Base-by-base conservation (phyloP, 1,140 invertebrate genomes). In the Euwallacea similis region DNA sequence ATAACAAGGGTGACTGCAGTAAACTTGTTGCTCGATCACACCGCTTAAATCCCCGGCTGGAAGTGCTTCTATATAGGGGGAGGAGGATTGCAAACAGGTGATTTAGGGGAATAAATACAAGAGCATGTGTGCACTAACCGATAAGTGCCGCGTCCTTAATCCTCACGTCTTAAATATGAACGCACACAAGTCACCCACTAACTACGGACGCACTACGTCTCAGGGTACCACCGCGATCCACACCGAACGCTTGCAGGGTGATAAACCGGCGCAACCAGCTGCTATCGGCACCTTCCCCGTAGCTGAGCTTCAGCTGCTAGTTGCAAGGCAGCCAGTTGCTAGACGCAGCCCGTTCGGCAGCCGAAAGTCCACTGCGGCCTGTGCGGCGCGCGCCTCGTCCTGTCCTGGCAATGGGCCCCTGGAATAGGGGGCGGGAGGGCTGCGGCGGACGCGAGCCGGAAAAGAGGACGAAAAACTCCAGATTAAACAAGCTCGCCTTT, bases 261-360 rank as follows among this genome's bases (percentile, higher is more conserved):
- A 8, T 13, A 54, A 71, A 62, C 70, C 55, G 70, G 47, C 70
- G 41, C 63, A 66, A 62, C 64, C 70, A 66, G 63, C 70, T 66
- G 64, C 70, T 65, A 62, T 71, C 69, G 61, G 69, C 54, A 44
- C 61, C 54, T 71, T 71, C 70, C 62, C 63, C 70, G 69, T 66
- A 66, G 64, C 71, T 73, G 16, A 73, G 66, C 61, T 73, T 68
- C 65, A 73, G 65, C 71, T 68, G 64, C 64, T 72, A 71, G 61
- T 71, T 71, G 70, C 63, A 71, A 54, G 46, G 66, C 62, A 53
- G 55, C 56, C 54, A 50, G 64, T 65, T 54, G 50, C 70, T 59
- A 66, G 58, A 71, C 54, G 62, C 70, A 66, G 58, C 70, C 63
- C 64, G 63, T 50, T 71, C 42, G 63, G 56, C 70, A 71, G 70